Conservation (phyloP, 1,140 invertebrate genomes). For the Pachyrhynchus sulphureomaculatus region DNA sequence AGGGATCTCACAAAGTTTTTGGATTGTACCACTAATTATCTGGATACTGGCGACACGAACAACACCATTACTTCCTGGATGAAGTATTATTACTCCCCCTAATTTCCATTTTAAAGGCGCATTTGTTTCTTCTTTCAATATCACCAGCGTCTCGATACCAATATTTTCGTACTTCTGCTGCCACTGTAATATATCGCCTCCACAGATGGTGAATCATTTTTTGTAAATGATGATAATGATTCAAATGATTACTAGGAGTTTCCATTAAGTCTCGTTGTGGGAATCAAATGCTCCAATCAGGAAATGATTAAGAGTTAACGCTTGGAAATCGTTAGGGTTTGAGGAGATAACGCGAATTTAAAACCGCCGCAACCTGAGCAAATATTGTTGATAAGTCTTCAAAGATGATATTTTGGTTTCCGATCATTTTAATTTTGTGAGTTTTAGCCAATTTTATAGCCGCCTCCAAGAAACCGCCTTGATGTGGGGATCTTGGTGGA, state of each 20-base stretch:
- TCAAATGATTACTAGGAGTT: not conserved
- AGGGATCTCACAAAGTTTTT: too few relatives aligned
- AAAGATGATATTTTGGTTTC: constrained; percentile 40
- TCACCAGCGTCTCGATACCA: too few relatives aligned
- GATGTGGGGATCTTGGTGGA: constrained; percentile 40
- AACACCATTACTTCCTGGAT: too few relatives aligned
- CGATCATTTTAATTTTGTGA: constrained; percentile 33
- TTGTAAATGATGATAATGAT: constrained; percentile 7
- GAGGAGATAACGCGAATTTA: constrained; percentile 46
- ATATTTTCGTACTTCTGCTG: too few relatives aligned
- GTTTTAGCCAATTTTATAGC: constrained; percentile 42
- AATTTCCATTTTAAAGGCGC: too few relatives aligned
- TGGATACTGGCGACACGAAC: too few relatives aligned
- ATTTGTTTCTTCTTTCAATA: too few relatives aligned
- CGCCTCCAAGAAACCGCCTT: constrained; percentile 44
- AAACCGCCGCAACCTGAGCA: constrained; percentile 36
- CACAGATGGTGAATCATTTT: constrained; percentile 37
- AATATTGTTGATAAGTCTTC: constrained; percentile 39
- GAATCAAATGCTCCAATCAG: constrained; percentile 35
- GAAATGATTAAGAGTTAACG: constrained; percentile 50
- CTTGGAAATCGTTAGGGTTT: constrained; percentile 37
- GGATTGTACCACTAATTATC: too few relatives aligned
- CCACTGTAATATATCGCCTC: constrained; percentile 13
- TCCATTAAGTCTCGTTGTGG: constrained; percentile 17
- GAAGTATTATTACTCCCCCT: too few relatives aligned